Percentiles rank a stretch among this genome's conserved stretches.
phyloP scores from a whole-genome alignment of 2,888 invertebrate species.

The Agonopterix subpropinquella region DNA sequence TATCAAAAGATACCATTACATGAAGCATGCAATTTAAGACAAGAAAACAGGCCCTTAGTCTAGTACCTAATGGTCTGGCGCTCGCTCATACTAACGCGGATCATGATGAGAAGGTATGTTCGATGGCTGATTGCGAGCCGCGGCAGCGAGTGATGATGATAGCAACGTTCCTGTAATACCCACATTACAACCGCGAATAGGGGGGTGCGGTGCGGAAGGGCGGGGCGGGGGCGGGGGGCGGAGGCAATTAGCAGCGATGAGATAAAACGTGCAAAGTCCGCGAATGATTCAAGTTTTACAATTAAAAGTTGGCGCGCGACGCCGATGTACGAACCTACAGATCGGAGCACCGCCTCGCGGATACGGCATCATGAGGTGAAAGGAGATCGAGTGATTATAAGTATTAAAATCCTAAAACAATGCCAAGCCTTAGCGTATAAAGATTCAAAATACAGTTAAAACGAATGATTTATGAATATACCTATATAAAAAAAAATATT shows the following conservation, averaged over 20 bases:
- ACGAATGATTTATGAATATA: background rate
- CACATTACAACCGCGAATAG: too few species aligned
- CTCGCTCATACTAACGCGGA: too few species aligned
- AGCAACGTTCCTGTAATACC: too few species aligned
- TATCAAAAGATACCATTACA: too few species aligned
- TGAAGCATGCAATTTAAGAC: too few species aligned
- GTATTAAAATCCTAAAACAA: background rate
- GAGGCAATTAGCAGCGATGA: constrained; percentile 33
- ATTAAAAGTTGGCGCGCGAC: constrained; percentile 30
- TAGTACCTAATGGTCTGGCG: too few species aligned
- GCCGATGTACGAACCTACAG: background rate
- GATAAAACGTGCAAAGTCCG: constrained; percentile 38
- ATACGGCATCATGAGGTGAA: background rate
- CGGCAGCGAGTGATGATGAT: too few species aligned
- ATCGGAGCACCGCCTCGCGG: background rate
- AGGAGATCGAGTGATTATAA: background rate
- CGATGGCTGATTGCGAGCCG: too few species aligned
- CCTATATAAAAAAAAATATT: too few species aligned
- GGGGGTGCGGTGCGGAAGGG: background rate
- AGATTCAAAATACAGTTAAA: background rate
- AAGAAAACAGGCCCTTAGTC: too few species aligned
- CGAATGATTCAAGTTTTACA: constrained; percentile 41
- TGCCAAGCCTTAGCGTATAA: background rate
- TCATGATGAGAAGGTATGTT: too few species aligned
- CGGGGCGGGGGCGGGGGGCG: constrained; percentile 2